Evolutionary conservation across 2,797 vertebrate species (phyloP).

Genomic region (Scleropages formosus): DNA sequence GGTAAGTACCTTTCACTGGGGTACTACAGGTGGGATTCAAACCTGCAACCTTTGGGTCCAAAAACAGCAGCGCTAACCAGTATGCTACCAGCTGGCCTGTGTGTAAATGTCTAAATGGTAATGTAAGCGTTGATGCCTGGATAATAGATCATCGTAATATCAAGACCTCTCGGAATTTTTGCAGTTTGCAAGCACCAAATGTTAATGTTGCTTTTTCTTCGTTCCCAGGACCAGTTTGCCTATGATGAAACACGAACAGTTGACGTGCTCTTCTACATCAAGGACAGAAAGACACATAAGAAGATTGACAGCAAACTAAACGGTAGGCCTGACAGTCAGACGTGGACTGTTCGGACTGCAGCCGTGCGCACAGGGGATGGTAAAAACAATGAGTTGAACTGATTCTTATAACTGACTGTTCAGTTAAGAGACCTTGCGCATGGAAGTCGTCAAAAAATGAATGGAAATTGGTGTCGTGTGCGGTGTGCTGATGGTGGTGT

Average conservation of each 20-base stretch:
- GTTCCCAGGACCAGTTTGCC: constrained; percentile 65
- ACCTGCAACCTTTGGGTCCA: too few relatives aligned
- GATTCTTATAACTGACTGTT: background rate
- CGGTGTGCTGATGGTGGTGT: constrained; percentile 1
- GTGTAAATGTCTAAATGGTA: too few relatives aligned
- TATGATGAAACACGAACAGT: constrained; percentile 79
- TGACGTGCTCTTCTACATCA: constrained; percentile 81
- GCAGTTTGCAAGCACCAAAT: background rate
- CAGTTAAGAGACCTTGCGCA: too few relatives aligned
- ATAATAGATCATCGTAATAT: too few relatives aligned
- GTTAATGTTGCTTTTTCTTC: background rate
- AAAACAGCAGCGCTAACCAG: too few relatives aligned
- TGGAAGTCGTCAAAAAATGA: too few relatives aligned
- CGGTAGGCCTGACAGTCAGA: constrained; percentile 65
- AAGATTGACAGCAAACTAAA: constrained; percentile 90
- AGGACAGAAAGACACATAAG: constrained; percentile 60
- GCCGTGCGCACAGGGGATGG: background rate
- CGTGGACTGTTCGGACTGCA: background rate
- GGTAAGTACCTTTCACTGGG: too few relatives aligned
- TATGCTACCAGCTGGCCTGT: too few relatives aligned
- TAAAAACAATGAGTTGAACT: background rate
- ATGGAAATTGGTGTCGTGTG: background rate
- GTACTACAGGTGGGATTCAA: too few relatives aligned
- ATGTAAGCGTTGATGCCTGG: too few relatives aligned
- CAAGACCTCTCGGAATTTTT: background rate